Percentiles rank a stretch among this genome's conserved stretches.
Evolutionary conservation across 53 echinoderm and acorn worm genomes (phyloP).

Genomic region (Holothuria leucospilota): DNA sequence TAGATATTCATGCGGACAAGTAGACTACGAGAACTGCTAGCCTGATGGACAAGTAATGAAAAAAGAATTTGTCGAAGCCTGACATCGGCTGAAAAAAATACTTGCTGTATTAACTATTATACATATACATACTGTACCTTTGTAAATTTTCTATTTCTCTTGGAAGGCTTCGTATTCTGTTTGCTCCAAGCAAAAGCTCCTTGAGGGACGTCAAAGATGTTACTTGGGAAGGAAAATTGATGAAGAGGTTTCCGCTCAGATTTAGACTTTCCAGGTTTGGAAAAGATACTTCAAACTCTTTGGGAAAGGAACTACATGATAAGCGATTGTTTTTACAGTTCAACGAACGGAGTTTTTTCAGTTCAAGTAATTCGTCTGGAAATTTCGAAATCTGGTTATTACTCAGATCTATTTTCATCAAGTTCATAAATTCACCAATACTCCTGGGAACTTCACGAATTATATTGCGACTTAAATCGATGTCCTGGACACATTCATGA

Average conservation of each 20-base stretch:
- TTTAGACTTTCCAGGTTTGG: slow-evolving; percentile 76
- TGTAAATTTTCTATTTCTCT: slow-evolving; percentile 69
- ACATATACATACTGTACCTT: slow-evolving; percentile 54
- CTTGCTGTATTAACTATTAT: too few relatives aligned
- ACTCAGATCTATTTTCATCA: slow-evolving; percentile 87
- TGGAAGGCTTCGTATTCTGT: slow-evolving; percentile 82
- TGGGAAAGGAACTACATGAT: slow-evolving; percentile 78
- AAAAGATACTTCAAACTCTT: slow-evolving; percentile 77
- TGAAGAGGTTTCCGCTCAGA: slow-evolving; percentile 84
- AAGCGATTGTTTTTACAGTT: slow-evolving; percentile 89
- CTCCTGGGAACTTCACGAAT: slow-evolving; percentile 72
- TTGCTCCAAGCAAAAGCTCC: slow-evolving; percentile 79
- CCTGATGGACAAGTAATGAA: too few relatives aligned
- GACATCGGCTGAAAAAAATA: too few relatives aligned
- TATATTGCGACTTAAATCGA: slow-evolving; percentile 80
- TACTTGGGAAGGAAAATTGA: slow-evolving; percentile 79
- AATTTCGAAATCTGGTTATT: slow-evolving; percentile 74
- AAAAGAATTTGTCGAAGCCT: too few relatives aligned
- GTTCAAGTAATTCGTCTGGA: slow-evolving; percentile 72
- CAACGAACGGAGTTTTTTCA: slow-evolving; percentile 62
- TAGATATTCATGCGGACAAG: too few relatives aligned
- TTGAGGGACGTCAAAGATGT: slow-evolving; percentile 71
- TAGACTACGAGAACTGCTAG: too few relatives aligned
- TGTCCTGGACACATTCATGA: slow-evolving; percentile 53
- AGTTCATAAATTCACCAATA: slow-evolving; percentile 62